A percentile compares a stretch with the other conserved stretches of the same genome.
These are phyloP conservation scores for Boloria euphrosyne DNA, from an alignment of 2,888 invertebrate genomes.

Conservation along the genomic window DNA sequence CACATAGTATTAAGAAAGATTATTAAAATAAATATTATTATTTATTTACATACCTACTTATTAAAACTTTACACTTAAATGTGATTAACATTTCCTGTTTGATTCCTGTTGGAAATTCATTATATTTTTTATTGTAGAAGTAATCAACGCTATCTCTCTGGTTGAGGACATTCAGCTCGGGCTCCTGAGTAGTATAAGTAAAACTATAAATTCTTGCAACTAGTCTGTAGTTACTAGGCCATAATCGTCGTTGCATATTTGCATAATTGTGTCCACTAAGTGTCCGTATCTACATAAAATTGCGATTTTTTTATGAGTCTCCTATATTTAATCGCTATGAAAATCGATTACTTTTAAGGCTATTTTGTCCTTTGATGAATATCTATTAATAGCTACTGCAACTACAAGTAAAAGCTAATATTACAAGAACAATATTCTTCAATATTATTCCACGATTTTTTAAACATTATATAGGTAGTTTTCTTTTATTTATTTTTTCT, in stretches of 20 bases:
- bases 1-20: too few relatives aligned
- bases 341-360: slow-evolving; percentile 47
- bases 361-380: slow-evolving; percentile 26
- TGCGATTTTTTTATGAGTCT: slow-evolving; percentile 71
- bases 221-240: slow-evolving; percentile 72
- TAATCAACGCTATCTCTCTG: slow-evolving; percentile 49
- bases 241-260: slow-evolving; percentile 74
- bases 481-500: too few relatives aligned
- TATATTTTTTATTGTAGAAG: slow-evolving; percentile 28
- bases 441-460: not conserved
- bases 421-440: not conserved
- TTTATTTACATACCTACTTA: too few relatives aligned
- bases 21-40: too few relatives aligned
- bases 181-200: slow-evolving; percentile 38
- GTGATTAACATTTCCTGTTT: too few relatives aligned
- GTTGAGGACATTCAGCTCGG: slow-evolving; percentile 46
- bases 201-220: slow-evolving; percentile 69
- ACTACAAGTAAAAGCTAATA: not conserved
- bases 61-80: too few relatives aligned
- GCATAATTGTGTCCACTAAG: slow-evolving; percentile 77
- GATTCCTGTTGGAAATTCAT: not conserved
- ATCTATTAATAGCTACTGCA: slow-evolving; percentile 21
- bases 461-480: not conserved
- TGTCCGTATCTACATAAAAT: slow-evolving; percentile 78
- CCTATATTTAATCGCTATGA: slow-evolving; percentile 67